These are phyloP conservation scores for Morpho helenor DNA, from an alignment of 2,888 invertebrate species.

Conservation along the genomic window DNA sequence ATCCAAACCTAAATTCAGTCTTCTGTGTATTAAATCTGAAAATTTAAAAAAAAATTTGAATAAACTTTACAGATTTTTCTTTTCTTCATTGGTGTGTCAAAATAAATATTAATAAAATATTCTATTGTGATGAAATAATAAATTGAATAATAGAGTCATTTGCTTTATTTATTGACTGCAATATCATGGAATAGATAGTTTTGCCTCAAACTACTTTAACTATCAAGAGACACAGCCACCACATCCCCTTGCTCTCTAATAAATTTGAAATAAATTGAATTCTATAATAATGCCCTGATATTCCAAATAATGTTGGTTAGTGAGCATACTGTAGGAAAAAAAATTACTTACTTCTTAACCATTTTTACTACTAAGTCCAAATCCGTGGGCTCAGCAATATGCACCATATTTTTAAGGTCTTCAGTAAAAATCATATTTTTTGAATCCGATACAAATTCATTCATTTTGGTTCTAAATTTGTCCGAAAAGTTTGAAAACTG, in stretches of 20 bases:
- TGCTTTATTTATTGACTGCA: no score
- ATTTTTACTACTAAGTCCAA: constrained; percentile 82
- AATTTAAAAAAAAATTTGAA: neutral
- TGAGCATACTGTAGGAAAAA: neutral
- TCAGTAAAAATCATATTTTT: constrained; percentile 89
- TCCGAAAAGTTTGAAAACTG: constrained; percentile 82
- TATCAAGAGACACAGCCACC: no score
- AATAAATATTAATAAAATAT: neutral
- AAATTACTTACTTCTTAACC: constrained; percentile 81
- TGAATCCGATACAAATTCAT: constrained; percentile 75
- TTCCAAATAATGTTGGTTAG: no score
- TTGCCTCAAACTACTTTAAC: no score
- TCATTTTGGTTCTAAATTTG: constrained; percentile 86
- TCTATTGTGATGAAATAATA: neutral
- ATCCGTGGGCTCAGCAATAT: constrained; percentile 83
- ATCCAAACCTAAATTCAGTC: constrained; percentile 86
- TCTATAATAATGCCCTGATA: no score
- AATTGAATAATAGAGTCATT: no score
- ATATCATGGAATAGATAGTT: no score
- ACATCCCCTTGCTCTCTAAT: no score
- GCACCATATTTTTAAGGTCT: constrained; percentile 90
- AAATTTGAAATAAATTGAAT: no score
- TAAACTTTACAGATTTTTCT: no score
- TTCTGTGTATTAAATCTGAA: constrained; percentile 84
- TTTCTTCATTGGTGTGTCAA: neutral